phyloP scores from a whole-genome alignment of 2,797 vertebrate genomes.

The Ibycter americanus region DNA sequence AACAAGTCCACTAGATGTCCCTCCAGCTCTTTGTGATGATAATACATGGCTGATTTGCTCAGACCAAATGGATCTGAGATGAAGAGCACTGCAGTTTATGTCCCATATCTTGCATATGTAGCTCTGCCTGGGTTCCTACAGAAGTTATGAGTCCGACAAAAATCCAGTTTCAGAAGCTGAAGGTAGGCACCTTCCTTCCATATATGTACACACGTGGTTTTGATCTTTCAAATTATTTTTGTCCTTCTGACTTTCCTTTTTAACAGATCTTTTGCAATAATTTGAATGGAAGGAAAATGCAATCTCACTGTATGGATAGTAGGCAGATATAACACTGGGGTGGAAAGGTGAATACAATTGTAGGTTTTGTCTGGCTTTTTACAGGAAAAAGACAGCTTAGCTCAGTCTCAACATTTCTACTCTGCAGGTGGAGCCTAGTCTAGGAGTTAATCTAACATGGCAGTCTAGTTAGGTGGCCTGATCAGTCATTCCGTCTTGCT shows the following conservation, averaged over 20 bases:
- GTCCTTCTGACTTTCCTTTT: background rate
- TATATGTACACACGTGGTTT: background rate
- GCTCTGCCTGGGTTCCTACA: background rate
- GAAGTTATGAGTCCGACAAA: background rate
- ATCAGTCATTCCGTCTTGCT: background rate
- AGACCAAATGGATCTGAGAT: background rate
- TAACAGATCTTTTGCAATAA: background rate
- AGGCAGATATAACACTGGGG: background rate
- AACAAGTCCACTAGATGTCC: constrained; percentile 64
- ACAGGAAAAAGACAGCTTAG: background rate
- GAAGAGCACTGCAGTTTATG: background rate
- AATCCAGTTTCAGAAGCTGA: background rate
- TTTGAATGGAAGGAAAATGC: background rate
- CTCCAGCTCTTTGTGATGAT: constrained; percentile 29
- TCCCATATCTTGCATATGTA: background rate
- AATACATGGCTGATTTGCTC: background rate
- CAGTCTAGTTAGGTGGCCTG: background rate
- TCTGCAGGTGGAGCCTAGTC: background rate
- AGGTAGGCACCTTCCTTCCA: background rate
- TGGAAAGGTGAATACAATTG: background rate
- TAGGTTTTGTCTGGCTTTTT: background rate
- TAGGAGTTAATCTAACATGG: background rate
- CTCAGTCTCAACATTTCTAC: background rate
- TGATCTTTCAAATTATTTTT: background rate
- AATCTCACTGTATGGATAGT: background rate